phyloP scores from a whole-genome alignment of 2,797 vertebrate species.

The Limnodromus scolopaceus region DNA sequence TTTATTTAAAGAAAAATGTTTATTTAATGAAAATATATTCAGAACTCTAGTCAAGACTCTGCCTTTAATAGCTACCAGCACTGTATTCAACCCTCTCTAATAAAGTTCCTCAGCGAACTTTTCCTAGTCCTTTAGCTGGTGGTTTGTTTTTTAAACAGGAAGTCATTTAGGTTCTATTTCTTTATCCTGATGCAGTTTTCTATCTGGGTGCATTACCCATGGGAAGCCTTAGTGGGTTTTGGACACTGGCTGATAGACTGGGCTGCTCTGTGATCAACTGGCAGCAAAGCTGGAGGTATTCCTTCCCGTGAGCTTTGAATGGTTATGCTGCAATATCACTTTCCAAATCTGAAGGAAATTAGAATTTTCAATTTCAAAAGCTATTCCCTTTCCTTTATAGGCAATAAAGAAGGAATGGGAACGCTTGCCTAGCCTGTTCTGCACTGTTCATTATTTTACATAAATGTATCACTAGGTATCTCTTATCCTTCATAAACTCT shows the following conservation, averaged over 20 bases:
- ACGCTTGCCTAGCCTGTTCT: background rate
- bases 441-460: conserved; percentile 17
- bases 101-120: background rate
- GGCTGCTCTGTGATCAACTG: background rate
- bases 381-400: background rate
- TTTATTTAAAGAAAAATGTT: background rate
- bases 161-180: background rate
- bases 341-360: background rate
- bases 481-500: background rate
- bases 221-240: background rate
- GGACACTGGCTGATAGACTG: background rate
- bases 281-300: background rate
- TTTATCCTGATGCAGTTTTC: background rate
- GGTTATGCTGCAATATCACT: background rate
- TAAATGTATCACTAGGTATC: background rate
- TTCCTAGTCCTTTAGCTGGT: background rate
- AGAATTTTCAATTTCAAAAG: conserved; percentile 8
- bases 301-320: background rate
- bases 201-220: background rate
- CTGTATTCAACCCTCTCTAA: background rate
- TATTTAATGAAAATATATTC: background rate
- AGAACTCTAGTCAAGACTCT: background rate
- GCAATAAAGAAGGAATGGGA: background rate
- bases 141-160: background rate
- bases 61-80: background rate